A percentile compares a stretch with the other conserved stretches of the same genome.
Evolutionary conservation across 2,888 invertebrate species (phyloP).

Genomic region (Meiosimyza decipiens): DNA sequence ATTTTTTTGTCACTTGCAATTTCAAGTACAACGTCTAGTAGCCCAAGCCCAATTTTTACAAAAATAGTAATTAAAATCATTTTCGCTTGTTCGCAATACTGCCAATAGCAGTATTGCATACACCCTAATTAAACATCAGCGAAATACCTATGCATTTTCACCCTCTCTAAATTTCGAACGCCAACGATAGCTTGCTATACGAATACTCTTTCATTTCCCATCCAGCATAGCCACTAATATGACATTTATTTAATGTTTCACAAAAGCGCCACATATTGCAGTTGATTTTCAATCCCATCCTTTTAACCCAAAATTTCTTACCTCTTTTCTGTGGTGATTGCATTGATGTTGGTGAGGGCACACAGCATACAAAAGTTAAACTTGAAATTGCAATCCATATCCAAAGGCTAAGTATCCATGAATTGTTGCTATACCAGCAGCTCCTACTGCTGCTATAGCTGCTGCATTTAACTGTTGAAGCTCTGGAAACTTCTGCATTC

Average conservation of each 20-base stretch:
- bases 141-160: neutral
- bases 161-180: neutral
- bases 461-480: slow-evolving; percentile 11
- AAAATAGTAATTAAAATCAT: no score
- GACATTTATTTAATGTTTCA: slow-evolving; percentile 29
- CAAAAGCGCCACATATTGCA: neutral
- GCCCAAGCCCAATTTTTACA: no score
- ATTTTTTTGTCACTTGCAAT: no score
- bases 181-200: neutral
- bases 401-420: slow-evolving; percentile 56
- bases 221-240: slow-evolving; percentile 7
- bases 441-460: slow-evolving; percentile 5
- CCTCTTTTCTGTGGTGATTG: slow-evolving; percentile 66
- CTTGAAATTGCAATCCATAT: slow-evolving; percentile 54
- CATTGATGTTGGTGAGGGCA: slow-evolving; percentile 63
- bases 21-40: no score
- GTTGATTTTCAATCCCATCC: neutral
- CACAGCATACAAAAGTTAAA: slow-evolving; percentile 61
- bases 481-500: slow-evolving; percentile 2
- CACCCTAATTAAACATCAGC: no score
- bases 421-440: slow-evolving; percentile 34
- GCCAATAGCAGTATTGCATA: no score
- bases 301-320: slow-evolving; percentile 46
- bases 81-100: no score
- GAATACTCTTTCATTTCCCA: neutral